Evolutionary conservation across 2,888 invertebrate species (phyloP).

Genomic region (Tetranychus piercei): DNA sequence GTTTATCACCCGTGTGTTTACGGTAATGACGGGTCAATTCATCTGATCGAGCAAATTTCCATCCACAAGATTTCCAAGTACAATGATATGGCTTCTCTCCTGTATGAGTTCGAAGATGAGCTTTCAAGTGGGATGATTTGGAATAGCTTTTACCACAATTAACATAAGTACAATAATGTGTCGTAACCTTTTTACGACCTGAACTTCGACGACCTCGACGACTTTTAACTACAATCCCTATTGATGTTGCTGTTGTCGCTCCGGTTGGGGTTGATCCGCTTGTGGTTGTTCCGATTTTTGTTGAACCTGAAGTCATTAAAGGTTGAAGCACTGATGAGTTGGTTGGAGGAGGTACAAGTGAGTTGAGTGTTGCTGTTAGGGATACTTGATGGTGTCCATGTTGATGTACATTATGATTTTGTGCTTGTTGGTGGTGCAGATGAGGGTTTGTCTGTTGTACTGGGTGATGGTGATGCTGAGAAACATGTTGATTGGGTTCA

Average conservation of each 20-base stretch:
- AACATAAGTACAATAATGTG: constrained; percentile 40
- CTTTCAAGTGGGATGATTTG: constrained; percentile 44
- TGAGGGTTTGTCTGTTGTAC: not conserved
- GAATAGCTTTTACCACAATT: constrained; percentile 45
- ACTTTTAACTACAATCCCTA: not conserved
- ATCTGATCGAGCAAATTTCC: constrained; percentile 45
- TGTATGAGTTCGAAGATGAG: constrained; percentile 43
- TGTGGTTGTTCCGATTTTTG: not conserved
- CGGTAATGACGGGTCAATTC: constrained; percentile 45
- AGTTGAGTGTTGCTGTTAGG: not conserved
- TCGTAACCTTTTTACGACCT: constrained; percentile 40
- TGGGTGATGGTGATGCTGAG: constrained; percentile 11
- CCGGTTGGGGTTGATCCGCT: not conserved
- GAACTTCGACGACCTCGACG: constrained; percentile 25
- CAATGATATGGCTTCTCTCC: constrained; percentile 48
- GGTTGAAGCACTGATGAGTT: not conserved
- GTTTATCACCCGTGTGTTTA: constrained; percentile 42
- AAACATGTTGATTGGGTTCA: not conserved
- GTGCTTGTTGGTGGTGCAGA: not conserved
- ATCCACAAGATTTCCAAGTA: constrained; percentile 43
- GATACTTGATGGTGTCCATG: not conserved
- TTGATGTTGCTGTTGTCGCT: not conserved
- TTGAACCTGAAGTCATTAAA: not conserved
- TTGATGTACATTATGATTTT: not conserved
- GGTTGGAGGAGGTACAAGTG: not conserved